These are phyloP conservation scores for Ophion ellenae DNA, from an alignment of 2,888 invertebrate genomes.

Conservation along the genomic window DNA sequence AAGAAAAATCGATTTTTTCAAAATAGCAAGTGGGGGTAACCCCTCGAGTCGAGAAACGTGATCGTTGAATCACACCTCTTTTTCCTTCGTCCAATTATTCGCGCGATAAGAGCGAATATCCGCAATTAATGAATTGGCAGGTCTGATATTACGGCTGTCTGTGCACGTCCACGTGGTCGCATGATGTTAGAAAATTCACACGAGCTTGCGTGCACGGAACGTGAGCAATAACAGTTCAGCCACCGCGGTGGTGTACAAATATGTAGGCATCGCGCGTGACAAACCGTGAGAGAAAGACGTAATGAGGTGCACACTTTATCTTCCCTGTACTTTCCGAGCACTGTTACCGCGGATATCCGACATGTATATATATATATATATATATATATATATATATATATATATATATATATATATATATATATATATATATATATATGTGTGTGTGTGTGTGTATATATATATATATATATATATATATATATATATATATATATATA, in stretches of 20 bases:
- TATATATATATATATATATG: no score
- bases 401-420: no score
- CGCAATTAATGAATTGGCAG: constrained; percentile 21
- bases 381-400: background rate
- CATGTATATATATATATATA: background rate
- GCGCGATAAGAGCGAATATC: background rate
- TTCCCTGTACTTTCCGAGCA: constrained; percentile 34
- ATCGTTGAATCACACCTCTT: background rate
- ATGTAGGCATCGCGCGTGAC: constrained; percentile 61
- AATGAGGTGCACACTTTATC: constrained; percentile 54
- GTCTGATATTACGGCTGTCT: background rate
- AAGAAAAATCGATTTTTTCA: no score
- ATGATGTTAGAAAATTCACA: constrained; percentile 30
- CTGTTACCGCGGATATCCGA: constrained; percentile 41
- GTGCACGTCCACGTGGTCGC: constrained; percentile 30
- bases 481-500: background rate
- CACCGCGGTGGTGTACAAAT: constrained; percentile 22
- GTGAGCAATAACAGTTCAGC: constrained; percentile 31
- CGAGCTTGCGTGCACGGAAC: constrained; percentile 19
- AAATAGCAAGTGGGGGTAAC: no score
- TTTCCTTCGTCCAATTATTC: background rate
- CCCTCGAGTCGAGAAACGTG: background rate
- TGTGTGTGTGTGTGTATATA: no score
- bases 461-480: background rate
- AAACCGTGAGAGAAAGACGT: constrained; percentile 69